Conservation (phyloP, 1,140 invertebrate species). For the Mylabris phalerata region DNA sequence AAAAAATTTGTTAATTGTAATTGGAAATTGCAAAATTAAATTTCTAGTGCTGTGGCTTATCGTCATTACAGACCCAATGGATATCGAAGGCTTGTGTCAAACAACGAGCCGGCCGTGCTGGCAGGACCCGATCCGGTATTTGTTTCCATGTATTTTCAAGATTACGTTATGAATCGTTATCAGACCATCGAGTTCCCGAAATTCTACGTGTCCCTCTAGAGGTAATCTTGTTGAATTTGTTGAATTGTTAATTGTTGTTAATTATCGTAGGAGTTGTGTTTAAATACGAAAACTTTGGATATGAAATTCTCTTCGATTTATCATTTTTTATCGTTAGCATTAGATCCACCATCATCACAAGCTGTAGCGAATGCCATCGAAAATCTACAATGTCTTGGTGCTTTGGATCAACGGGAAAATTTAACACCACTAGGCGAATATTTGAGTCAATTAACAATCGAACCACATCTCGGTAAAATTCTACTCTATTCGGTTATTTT, state of each 20-base stretch:
- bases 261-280: constrained; percentile 71
- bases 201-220: constrained; percentile 63
- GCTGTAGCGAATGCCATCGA: constrained; percentile 71
- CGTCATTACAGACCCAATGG: constrained; percentile 64
- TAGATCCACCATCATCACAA: constrained; percentile 76
- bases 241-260: neutral
- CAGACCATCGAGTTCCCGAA: constrained; percentile 63
- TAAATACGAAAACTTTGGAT: constrained; percentile 81
- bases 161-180: constrained; percentile 58
- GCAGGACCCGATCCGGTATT: constrained; percentile 71
- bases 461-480: constrained; percentile 88
- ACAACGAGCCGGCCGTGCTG: constrained; percentile 77
- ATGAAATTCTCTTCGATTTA: constrained; percentile 69
- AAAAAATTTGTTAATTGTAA: neutral
- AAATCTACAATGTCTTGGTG: constrained; percentile 62
- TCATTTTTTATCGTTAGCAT: constrained; percentile 71
- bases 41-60: constrained; percentile 48
- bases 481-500: constrained; percentile 84
- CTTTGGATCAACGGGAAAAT: constrained; percentile 65
- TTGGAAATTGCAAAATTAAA: neutral
- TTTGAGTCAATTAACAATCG: constrained; percentile 81
- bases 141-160: constrained; percentile 75
- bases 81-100: constrained; percentile 70
- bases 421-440: constrained; percentile 72
- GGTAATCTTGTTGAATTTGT: constrained; percentile 21